phyloP scores from a whole-genome alignment of 2,888 invertebrate species.

The Phrixothrix hirtus region DNA sequence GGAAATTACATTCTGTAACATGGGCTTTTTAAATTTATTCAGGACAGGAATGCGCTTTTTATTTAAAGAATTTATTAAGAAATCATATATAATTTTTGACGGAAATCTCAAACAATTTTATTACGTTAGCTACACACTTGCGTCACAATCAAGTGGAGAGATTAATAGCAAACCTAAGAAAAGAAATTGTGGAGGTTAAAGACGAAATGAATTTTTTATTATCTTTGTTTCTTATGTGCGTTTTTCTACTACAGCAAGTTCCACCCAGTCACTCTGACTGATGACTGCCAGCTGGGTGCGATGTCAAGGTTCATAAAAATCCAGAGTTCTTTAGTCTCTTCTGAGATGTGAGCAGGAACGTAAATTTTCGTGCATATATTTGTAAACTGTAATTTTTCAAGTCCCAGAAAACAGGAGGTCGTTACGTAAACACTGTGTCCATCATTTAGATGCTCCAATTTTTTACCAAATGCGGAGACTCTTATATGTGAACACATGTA shows the following conservation, averaged over 20 bases:
- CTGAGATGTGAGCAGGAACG: slow-evolving; percentile 20
- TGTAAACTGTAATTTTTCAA: slow-evolving; percentile 24
- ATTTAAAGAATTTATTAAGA: no score
- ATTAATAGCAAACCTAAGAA: neutral
- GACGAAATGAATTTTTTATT: slow-evolving; percentile 19
- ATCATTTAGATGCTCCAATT: slow-evolving; percentile 12
- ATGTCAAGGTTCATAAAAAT: slow-evolving; percentile 37
- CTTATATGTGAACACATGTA: neutral
- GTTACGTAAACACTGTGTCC: slow-evolving; percentile 10
- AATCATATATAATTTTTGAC: no score
- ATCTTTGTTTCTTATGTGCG: slow-evolving; percentile 17
- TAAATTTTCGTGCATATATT: slow-evolving; percentile 24
- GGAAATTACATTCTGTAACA: no score
- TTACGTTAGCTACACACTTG: neutral
- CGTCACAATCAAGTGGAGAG: neutral
- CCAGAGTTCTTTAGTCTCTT: slow-evolving; percentile 24
- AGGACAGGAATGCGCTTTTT: no score
- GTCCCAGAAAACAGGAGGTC: slow-evolving; percentile 15
- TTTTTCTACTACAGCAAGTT: slow-evolving; percentile 21
- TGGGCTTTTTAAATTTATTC: no score
- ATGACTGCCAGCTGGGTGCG: slow-evolving; percentile 36
- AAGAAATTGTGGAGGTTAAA: neutral
- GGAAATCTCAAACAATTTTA: neutral
- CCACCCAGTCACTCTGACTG: slow-evolving; percentile 31
- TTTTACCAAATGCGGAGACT: slow-evolving; percentile 1